phyloP scores from a whole-genome alignment of 2,888 invertebrate genomes.

The Dugesia japonica region DNA sequence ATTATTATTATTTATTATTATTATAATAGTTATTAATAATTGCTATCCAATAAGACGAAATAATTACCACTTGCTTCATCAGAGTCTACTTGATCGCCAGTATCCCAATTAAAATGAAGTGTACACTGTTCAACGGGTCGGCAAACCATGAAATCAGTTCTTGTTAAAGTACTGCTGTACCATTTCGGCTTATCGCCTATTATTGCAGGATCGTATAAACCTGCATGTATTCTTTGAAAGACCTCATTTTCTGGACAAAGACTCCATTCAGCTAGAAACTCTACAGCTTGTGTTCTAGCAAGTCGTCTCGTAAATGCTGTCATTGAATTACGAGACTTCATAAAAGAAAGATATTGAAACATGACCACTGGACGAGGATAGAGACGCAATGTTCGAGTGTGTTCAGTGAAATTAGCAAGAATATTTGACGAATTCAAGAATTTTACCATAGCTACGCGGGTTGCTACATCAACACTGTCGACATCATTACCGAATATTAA shows the following conservation, averaged over 20 bases:
- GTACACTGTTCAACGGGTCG: conserved; percentile 27
- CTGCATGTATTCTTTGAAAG: conserved; percentile 86
- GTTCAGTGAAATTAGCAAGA: conserved; percentile 88
- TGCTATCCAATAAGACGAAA: background rate
- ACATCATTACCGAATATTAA: conserved; percentile 58
- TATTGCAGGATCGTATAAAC: conserved; percentile 72
- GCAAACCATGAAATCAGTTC: conserved; percentile 31
- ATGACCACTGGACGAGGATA: conserved; percentile 97
- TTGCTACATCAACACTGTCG: conserved; percentile 93
- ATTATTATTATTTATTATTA: no score
- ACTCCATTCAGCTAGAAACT: conserved; percentile 95
- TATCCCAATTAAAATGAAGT: conserved; percentile 26
- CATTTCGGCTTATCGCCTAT: conserved; percentile 95
- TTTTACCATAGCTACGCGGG: conserved; percentile 85
- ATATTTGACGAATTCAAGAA: conserved; percentile 96
- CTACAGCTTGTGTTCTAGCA: conserved; percentile 81
- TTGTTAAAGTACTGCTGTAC: conserved; percentile 58
- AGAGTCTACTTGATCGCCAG: conserved; percentile 4
- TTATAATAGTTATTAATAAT: no score
- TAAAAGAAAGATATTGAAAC: conserved; percentile 86
- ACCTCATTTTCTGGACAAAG: conserved; percentile 90
- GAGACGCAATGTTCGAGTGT: conserved; percentile 78
- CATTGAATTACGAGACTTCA: conserved; percentile 73
- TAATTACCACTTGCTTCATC: conserved; percentile 28
- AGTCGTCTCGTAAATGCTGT: conserved; percentile 77